These are phyloP conservation scores for Galleria mellonella DNA, from an alignment of 1,140 invertebrate genomes.

Conservation along the genomic window DNA sequence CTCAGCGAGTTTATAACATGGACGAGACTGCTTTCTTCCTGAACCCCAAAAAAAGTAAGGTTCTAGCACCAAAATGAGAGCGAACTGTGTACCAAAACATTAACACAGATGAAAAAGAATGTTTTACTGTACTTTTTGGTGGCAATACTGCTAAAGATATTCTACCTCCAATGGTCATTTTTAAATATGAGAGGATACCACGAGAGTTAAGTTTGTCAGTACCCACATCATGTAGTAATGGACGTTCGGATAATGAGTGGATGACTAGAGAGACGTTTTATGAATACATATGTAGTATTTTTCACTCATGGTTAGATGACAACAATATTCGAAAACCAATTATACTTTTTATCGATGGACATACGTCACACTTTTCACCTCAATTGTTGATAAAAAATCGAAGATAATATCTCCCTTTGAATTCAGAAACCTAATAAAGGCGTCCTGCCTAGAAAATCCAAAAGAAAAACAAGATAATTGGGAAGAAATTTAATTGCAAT, in stretches of 20 bases:
- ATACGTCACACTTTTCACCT: not conserved
- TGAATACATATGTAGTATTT: not conserved
- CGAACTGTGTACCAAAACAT: constrained; percentile 34
- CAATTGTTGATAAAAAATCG: no score
- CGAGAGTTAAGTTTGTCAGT: not conserved
- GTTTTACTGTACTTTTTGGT: constrained; percentile 40
- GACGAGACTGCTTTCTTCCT: constrained; percentile 26
- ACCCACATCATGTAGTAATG: not conserved
- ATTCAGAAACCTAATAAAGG: no score
- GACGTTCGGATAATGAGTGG: not conserved
- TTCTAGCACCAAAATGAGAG: constrained; percentile 29
- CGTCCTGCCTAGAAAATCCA: no score
- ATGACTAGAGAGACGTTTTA: not conserved
- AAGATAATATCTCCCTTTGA: no score
- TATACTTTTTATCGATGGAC: not conserved
- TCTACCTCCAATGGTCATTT: constrained; percentile 47
- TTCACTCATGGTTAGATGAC: not conserved
- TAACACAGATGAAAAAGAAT: constrained; percentile 46
- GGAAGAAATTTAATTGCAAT: no score
- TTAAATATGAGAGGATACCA: constrained; percentile 27
- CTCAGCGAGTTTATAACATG: constrained; percentile 18
- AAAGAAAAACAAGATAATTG: no score
- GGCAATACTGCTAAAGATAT: constrained; percentile 44
- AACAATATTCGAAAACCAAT: not conserved
- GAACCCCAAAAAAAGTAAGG: constrained; percentile 25